phyloP scores from a whole-genome alignment of 2,888 invertebrate genomes.

The Drosophila siamana region DNA sequence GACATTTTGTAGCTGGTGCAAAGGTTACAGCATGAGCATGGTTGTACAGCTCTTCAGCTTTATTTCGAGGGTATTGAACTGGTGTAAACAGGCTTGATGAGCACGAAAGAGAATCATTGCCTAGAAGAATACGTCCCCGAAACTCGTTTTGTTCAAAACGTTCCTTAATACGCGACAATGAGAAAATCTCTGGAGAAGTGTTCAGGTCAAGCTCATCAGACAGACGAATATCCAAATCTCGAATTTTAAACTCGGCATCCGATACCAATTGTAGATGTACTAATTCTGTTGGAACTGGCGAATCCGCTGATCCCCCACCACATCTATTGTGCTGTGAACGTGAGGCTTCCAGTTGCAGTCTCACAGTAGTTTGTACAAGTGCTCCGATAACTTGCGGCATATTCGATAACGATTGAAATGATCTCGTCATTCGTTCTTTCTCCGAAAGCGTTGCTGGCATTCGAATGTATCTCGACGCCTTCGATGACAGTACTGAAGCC shows the following conservation, averaged over 20 bases:
- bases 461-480: conserved; percentile 80
- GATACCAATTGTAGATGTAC: conserved; percentile 76
- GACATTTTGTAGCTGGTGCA: conserved; percentile 69
- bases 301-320: conserved; percentile 2
- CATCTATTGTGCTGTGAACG: conserved; percentile 9
- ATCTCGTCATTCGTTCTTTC: conserved; percentile 77
- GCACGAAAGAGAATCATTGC: conserved; percentile 67
- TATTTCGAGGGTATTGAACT: conserved; percentile 55
- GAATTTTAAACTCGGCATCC: conserved; percentile 77
- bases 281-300: conserved; percentile 37
- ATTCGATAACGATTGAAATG: conserved; percentile 74
- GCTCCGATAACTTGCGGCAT: conserved; percentile 82
- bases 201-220: conserved; percentile 45
- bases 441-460: conserved; percentile 82
- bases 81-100: conserved; percentile 76
- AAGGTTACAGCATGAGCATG: conserved; percentile 71
- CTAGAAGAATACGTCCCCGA: conserved; percentile 79
- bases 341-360: conserved; percentile 53
- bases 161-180: conserved; percentile 75
- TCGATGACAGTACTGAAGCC: conserved; percentile 74
- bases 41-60: conserved; percentile 75
- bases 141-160: conserved; percentile 83
- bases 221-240: conserved; percentile 75
- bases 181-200: conserved; percentile 65
- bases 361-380: conserved; percentile 65